Conservation (phyloP, 2,113 vertebrate genomes). For the Cephalopholis sonnerati region DNA sequence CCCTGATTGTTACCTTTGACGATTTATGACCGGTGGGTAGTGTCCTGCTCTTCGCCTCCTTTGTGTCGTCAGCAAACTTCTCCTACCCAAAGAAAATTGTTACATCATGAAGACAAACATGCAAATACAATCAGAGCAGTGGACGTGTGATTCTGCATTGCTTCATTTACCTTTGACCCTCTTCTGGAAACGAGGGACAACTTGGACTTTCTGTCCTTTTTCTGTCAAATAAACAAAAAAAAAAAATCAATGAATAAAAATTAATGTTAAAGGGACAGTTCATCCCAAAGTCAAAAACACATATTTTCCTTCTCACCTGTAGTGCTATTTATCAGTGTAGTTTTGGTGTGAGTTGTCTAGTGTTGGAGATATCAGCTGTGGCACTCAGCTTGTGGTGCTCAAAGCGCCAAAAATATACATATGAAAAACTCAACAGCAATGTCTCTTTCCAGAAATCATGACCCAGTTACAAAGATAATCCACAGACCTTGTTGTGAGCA, state of each 20-base stretch:
- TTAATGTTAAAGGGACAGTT: too few species aligned
- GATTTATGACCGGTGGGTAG: slow-evolving; percentile 10
- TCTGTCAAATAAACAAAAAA: slow-evolving; percentile 59
- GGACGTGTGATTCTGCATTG: background rate
- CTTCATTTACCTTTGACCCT: slow-evolving; percentile 75
- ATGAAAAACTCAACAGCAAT: too few species aligned
- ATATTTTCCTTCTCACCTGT: too few species aligned
- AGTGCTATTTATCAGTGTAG: too few species aligned
- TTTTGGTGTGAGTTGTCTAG: too few species aligned
- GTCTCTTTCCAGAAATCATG: too few species aligned
- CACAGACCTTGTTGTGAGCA: too few species aligned
- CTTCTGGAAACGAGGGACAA: slow-evolving; percentile 61
- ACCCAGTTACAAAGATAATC: too few species aligned
- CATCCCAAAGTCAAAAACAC: too few species aligned
- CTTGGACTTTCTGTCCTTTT: slow-evolving; percentile 64
- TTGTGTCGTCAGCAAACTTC: slow-evolving; percentile 53
- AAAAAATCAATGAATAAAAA: background rate
- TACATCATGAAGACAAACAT: background rate
- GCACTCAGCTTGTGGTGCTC: too few species aligned
- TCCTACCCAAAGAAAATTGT: slow-evolving; percentile 46
- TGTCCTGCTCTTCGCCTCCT: slow-evolving; percentile 7
- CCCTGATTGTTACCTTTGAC: slow-evolving; percentile 50
- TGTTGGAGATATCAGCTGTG: too few species aligned
- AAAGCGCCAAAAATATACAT: too few species aligned
- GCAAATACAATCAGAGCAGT: background rate